These are phyloP conservation scores for Zootoca vivipara DNA, from an alignment of 2,113 vertebrate species.

Conservation along the genomic window DNA sequence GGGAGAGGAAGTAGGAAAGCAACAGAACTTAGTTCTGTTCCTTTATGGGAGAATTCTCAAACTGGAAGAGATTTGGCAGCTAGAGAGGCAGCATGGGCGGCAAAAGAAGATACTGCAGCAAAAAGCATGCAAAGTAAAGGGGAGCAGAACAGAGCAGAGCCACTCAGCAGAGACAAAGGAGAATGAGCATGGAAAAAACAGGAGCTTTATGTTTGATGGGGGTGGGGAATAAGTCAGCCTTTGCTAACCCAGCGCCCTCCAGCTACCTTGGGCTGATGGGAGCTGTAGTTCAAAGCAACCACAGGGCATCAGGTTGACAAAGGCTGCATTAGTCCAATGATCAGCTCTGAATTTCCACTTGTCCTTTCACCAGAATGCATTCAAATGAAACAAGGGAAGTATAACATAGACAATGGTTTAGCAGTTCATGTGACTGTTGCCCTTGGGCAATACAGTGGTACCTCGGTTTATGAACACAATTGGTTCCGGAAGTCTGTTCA, in stretches of 20 bases:
- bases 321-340: neutral
- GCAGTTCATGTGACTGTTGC: too few species aligned
- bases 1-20: neutral
- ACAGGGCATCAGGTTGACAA: too few species aligned
- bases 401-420: neutral
- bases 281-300: too few species aligned
- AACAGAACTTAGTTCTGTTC: neutral
- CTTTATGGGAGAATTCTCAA: neutral
- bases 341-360: neutral
- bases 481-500: too few species aligned
- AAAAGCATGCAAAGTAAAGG: neutral
- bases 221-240: neutral
- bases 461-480: too few species aligned
- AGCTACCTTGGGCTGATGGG: too few species aligned
- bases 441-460: too few species aligned
- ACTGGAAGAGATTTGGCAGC: neutral
- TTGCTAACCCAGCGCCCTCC: too few species aligned
- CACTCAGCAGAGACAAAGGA: neutral
- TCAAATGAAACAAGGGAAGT: neutral
- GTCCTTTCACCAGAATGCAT: neutral
- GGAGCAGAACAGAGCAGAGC: neutral
- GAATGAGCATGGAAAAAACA: neutral
- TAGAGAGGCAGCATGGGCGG: neutral
- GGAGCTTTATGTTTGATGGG: neutral
- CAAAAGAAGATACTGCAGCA: neutral